phyloP scores from a whole-genome alignment of 2,888 invertebrate genomes.

The Orthosia gracilis region DNA sequence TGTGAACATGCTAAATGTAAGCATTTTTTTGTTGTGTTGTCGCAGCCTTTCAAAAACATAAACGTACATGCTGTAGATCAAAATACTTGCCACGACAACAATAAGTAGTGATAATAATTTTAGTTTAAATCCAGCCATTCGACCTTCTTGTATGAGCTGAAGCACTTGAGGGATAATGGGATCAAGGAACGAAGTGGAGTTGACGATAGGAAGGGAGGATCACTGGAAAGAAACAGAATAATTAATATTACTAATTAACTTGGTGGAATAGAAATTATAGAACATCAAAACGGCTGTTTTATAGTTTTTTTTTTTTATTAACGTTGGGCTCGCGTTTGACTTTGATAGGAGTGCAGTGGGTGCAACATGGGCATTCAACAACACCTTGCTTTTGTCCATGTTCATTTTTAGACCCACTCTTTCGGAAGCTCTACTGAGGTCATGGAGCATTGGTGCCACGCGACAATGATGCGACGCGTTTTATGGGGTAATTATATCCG shows the following conservation, averaged over 20 bases:
- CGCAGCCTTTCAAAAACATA: conserved; percentile 75
- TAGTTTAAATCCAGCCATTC: conserved; percentile 74
- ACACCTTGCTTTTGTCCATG: too few species aligned
- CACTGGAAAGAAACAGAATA: conserved; percentile 62
- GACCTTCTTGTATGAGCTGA: conserved; percentile 1
- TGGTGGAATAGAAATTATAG: not conserved
- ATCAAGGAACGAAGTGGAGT: conserved; percentile 26
- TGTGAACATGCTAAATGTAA: conserved; percentile 74
- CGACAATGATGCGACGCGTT: not conserved
- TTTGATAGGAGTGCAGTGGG: too few species aligned
- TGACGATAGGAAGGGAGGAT: conserved; percentile 54
- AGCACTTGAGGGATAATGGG: conserved; percentile 28
- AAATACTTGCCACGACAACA: conserved; percentile 69
- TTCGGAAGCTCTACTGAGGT: too few species aligned
- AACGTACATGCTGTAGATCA: conserved; percentile 78
- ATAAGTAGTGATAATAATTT: conserved; percentile 70
- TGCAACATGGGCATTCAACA: too few species aligned
- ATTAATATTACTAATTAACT: conserved; percentile 17
- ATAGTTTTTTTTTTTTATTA: too few species aligned
- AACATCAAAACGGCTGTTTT: not conserved
- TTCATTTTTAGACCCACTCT: too few species aligned
- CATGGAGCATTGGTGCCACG: not conserved
- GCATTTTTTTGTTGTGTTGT: conserved; percentile 69
- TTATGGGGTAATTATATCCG: not conserved
- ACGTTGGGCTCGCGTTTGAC: too few species aligned